Conservation (phyloP, 2,888 invertebrate genomes). For the Caenorhabditis sinica region DNA sequence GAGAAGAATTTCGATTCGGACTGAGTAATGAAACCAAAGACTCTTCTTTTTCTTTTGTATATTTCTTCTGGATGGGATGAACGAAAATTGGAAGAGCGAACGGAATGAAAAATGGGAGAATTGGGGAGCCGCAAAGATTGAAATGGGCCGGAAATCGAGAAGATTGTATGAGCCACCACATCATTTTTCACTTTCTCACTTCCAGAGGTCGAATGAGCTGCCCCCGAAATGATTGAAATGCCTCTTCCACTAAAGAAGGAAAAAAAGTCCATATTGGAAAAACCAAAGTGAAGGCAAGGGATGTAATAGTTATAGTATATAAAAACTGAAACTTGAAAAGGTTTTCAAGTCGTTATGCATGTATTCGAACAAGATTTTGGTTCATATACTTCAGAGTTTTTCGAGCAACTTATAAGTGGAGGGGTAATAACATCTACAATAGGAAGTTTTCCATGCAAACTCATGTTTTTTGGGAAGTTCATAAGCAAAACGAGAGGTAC, state of each 20-base stretch:
- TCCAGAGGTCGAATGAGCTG: constrained; percentile 16
- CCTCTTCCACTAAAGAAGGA: background rate
- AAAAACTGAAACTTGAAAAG: no score
- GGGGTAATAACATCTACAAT: no score
- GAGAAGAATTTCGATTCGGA: no score
- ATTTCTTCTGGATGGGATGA: constrained; percentile 8
- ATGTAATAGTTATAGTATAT: no score
- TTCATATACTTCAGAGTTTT: no score
- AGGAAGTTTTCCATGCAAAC: no score
- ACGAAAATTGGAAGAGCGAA: constrained; percentile 6
- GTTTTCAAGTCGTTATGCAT: no score
- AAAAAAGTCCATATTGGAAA: background rate
- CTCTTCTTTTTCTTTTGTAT: constrained; percentile 1
- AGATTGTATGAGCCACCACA: constrained; percentile 43
- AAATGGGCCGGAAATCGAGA: constrained; percentile 48
- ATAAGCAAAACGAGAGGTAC: no score
- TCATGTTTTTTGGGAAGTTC: no score
- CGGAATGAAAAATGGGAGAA: constrained; percentile 48
- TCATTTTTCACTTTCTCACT: constrained; percentile 42
- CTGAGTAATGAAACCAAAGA: no score
- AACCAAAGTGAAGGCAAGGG: background rate
- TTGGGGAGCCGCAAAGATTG: constrained; percentile 27
- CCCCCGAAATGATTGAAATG: background rate
- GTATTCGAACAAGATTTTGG: no score
- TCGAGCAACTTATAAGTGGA: no score